Conservation (phyloP, 2,888 invertebrate species). For the Noctua comes region DNA sequence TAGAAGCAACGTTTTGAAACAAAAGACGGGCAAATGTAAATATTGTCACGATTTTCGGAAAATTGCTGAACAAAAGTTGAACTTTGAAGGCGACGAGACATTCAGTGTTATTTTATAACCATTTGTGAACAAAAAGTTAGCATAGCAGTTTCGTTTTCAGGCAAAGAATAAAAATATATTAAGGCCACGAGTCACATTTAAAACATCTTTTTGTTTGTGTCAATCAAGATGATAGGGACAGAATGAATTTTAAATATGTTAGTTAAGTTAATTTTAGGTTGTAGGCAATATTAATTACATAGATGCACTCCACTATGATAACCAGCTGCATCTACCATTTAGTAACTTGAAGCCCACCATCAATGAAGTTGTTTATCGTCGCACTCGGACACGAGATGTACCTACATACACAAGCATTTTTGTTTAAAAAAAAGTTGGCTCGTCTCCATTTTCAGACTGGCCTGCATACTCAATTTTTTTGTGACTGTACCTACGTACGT, state of each 20-base stretch:
- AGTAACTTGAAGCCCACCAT: background rate
- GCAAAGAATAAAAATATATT: background rate
- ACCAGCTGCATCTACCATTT: background rate
- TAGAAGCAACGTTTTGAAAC: background rate
- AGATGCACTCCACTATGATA: background rate
- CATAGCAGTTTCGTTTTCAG: background rate
- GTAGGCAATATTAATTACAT: background rate
- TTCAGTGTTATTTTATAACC: conserved; percentile 27
- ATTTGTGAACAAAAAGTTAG: conserved; percentile 11
- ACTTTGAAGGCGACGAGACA: conserved; percentile 12
- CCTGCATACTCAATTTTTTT: background rate
- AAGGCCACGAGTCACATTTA: background rate
- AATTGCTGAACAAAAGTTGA: conserved; percentile 3
- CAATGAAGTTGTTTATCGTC: background rate
- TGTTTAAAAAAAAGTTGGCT: background rate
- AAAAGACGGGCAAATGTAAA: conserved; percentile 9
- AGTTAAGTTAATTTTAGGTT: background rate
- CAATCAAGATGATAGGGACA: background rate
- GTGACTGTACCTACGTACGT: background rate
- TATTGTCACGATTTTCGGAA: conserved; percentile 9
- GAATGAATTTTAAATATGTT: background rate
- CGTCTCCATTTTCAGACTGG: background rate
- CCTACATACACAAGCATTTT: background rate
- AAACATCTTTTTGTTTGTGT: background rate
- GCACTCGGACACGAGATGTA: background rate